These are phyloP conservation scores for Desmodus rotundus DNA, from an alignment of 2,113 vertebrate species.

Conservation along the genomic window DNA sequence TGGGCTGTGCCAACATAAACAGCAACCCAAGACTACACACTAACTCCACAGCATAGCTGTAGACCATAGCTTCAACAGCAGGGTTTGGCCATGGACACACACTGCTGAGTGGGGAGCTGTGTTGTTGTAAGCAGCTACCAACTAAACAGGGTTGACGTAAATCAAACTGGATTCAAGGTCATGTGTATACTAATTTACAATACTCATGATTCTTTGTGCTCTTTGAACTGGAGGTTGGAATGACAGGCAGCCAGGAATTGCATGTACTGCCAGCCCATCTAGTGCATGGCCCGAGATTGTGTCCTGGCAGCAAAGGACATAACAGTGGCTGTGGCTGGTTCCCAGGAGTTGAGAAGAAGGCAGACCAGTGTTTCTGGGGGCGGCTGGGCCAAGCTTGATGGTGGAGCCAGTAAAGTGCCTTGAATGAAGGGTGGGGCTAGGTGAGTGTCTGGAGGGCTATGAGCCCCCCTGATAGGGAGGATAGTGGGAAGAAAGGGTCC, in stretches of 20 bases:
- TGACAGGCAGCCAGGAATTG: neutral
- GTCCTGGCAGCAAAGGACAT: neutral
- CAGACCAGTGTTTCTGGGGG: neutral
- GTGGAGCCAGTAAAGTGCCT: neutral
- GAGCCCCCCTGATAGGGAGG: too few species aligned
- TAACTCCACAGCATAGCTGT: neutral
- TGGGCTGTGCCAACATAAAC: neutral
- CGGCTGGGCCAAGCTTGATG: neutral
- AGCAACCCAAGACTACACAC: rapidly evolving
- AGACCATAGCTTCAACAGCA: neutral
- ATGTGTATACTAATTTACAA: neutral
- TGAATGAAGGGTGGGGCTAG: neutral
- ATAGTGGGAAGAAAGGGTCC: too few species aligned
- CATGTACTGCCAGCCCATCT: neutral
- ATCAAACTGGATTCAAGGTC: neutral
- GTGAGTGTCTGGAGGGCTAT: neutral
- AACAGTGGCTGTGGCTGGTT: neutral
- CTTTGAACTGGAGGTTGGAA: neutral
- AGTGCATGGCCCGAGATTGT: neutral
- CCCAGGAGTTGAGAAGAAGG: neutral
- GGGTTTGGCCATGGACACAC: neutral
- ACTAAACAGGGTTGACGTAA: conserved; percentile 38
- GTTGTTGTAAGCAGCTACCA: neutral
- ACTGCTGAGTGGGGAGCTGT: neutral
- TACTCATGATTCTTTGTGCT: neutral